A percentile compares a stretch with the other conserved stretches of the same genome.
Conservation (phyloP, 2,888 invertebrate genomes). For the Drosophila macrospina region DNA sequence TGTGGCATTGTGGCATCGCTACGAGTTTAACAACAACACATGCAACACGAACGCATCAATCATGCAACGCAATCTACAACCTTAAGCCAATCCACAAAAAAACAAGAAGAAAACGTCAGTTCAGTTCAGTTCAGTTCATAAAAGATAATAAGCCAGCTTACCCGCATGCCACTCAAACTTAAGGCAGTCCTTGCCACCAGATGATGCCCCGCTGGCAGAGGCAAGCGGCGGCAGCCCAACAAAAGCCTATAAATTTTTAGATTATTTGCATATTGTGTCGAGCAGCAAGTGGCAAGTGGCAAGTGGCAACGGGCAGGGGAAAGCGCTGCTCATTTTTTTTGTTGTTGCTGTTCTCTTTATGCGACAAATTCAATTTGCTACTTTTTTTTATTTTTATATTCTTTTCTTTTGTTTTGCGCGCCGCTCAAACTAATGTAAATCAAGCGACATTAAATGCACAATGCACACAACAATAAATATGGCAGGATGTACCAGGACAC, state of each 20-base stretch:
- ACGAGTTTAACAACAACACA: conserved; percentile 56
- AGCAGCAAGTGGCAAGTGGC: conserved; percentile 16
- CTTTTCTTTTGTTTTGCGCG: conserved; percentile 21
- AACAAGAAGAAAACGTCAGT: conserved; percentile 35
- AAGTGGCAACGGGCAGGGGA: not conserved
- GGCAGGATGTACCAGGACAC: conserved; percentile 24
- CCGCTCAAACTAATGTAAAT: conserved; percentile 72
- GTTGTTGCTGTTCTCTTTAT: conserved; percentile 16
- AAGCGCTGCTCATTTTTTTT: conserved; percentile 6
- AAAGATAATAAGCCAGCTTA: conserved; percentile 80
- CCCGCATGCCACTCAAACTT: conserved; percentile 69
- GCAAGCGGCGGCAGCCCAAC: conserved; percentile 27
- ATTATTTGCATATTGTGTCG: conserved; percentile 83
- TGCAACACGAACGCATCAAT: conserved; percentile 65
- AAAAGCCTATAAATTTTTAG: conserved; percentile 83
- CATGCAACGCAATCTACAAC: conserved; percentile 53
- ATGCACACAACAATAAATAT: conserved; percentile 68
- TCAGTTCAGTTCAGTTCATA: conserved; percentile 73
- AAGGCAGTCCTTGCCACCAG: conserved; percentile 50
- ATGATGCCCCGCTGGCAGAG: conserved; percentile 38
- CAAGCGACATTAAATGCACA: conserved; percentile 73
- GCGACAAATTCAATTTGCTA: conserved; percentile 66
- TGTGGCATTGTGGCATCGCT: conserved; percentile 20
- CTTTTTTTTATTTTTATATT: conserved; percentile 20
- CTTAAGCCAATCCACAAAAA: conserved; percentile 52